Base-by-base conservation (phyloP, 2,888 invertebrate species). In the Theodoxus fluviatilis region DNA sequence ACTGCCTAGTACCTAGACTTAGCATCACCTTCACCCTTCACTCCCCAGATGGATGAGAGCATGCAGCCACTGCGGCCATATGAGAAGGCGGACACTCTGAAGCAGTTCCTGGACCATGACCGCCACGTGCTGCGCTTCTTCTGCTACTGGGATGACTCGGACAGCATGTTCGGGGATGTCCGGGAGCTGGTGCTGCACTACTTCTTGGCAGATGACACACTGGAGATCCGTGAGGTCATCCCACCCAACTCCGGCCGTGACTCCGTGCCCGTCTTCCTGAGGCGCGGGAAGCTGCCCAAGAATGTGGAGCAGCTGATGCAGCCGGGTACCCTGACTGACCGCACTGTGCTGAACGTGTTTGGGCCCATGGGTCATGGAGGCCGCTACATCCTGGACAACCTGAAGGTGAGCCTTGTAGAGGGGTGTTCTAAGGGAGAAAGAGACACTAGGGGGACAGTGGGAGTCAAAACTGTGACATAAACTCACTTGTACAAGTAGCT, bases 61-160 rank as follows among this genome's bases (percentile, higher is more conserved):
- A 86, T 86, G 85, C 85, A 87, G 75, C 86, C 87, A 33, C 78
- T 87, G 43, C 76, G 87, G 49, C 87, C 87, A 12, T 88, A 87
- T 73, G 86, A 87, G 79, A 84, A 84, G 73, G 79, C 83, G 68
- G 87, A 88, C 81, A 90, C 92, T 0, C 91, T 94, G 71, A 92
- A 91, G 55, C 93, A 95, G 83, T 96, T 96, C 88, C 87, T 96
- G 72, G 92, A 92, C 79, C 93, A 92, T 82, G 96, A 96, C 86
- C 90, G 92, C 80, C 87, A 88, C 72, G 90, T 91, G 0, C 87
- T 92, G 70, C 91, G 93, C 78, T 96, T 96, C 86, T 91, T 91
- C 80, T 95, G 93, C 22, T 94, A 93, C 84, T 96, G 96, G 96
- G 94, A 96, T 83, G 95, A 96, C 83, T 90, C 92, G 0, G 90